Evolutionary conservation across 1,140 invertebrate species (phyloP), one percentile per base, ranked within the genome.

Genomic region (Drosophila bipectinata): DNA sequence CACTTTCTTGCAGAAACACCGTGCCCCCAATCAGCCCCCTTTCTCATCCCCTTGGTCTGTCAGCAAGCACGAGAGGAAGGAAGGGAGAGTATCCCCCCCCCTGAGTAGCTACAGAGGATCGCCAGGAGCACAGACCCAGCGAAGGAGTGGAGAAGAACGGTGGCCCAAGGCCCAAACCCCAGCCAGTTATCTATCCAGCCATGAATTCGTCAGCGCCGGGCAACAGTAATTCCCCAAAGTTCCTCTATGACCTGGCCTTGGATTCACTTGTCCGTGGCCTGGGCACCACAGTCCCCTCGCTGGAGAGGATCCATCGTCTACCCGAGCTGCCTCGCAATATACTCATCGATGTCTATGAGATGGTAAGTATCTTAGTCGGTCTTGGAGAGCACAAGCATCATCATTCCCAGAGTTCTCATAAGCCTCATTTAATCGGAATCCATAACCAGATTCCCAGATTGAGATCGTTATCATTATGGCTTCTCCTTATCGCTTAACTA

Each of bases 291-390:
- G 81, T 90, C 39, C 30, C 78, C 15, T 61, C 78, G 8, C 49
- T 91, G 67, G 76, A 83, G 9, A 73, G 77, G 49, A 88, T 91
- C 30, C 61, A 67, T 44, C 77, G 88, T n/a, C 53, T 91, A 60
- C 76, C 81, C 8, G 85, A 88, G 28, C 51, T 91, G 83, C 90
- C 90, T 14, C 73, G 68, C 15, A 83, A 79, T 58, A 51, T 91
- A 14, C 84, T 91, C 51, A 91, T 81, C 30, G 90, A 91, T 79
- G 79, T 91, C 53, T 91, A 91, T 55, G 83, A 83, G 44, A 57
- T 73, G 80, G 90, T 91, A 49, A 90, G 83, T 78, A 1, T 18
- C 44, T 7, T 32, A 8, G 7, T 32, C 9, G 30, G 7, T 32
- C 9, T 32, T 32, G 7, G 30, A 32, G 9, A 32, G 30, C 34